Evolutionary conservation across 2,797 vertebrate species (phyloP).

Genomic region (Huso huso): DNA sequence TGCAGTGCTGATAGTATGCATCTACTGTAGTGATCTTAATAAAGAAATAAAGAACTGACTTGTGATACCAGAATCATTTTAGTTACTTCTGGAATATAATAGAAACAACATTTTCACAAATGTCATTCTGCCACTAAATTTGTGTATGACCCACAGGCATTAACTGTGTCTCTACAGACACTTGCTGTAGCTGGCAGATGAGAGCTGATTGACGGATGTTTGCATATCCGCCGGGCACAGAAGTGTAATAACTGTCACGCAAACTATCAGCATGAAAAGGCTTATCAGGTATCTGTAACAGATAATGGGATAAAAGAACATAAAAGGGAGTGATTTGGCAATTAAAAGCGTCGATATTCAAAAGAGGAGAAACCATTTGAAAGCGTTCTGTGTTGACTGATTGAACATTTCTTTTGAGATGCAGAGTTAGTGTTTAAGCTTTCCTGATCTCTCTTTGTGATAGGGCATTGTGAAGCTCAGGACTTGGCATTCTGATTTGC

Average conservation of each 20-base stretch:
- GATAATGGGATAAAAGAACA: conserved; percentile 13
- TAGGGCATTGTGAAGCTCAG: conserved; percentile 12
- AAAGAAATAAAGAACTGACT: not conserved
- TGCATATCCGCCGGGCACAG: conserved; percentile 9
- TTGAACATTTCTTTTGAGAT: not conserved
- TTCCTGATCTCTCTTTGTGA: conserved; percentile 17
- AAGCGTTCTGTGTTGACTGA: conserved; percentile 10
- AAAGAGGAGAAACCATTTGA: conserved; percentile 7
- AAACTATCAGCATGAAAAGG: conserved; percentile 16
- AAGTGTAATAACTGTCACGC: conserved; percentile 18
- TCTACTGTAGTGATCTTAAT: not conserved
- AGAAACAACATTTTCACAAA: not conserved
- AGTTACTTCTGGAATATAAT: not conserved
- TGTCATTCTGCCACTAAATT: not conserved
- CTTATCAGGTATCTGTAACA: conserved; percentile 19
- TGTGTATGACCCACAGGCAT: conserved; percentile 6
- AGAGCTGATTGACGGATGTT: not conserved
- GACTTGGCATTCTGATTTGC: conserved; percentile 21
- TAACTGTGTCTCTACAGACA: not conserved
- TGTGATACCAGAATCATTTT: not conserved
- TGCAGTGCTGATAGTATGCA: not conserved
- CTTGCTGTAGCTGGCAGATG: not conserved
- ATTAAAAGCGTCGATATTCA: conserved; percentile 7
- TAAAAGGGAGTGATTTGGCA: conserved; percentile 8
- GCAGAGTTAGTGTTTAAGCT: conserved; percentile 7